Evolutionary conservation across 2,113 vertebrate genomes (phyloP).

Genomic region (Craseonycteris thonglongyai): DNA sequence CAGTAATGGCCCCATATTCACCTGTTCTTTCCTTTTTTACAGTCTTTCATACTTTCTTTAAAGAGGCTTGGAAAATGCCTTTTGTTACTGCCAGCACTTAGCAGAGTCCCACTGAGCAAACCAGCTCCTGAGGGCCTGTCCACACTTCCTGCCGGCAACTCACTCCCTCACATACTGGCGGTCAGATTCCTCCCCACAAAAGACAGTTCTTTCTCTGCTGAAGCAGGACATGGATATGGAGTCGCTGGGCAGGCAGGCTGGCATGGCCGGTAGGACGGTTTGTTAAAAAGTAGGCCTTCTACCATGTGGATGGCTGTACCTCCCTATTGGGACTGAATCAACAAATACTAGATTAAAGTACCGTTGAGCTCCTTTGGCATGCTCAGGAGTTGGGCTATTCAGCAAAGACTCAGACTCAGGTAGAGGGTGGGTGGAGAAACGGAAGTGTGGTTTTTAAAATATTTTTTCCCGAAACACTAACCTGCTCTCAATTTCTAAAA

Average conservation of each 20-base stretch:
- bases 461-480: neutral
- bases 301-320: no score
- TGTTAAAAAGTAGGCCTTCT: neutral
- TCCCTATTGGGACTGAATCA: neutral
- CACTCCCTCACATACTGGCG: neutral
- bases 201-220: neutral
- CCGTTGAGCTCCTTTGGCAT: neutral
- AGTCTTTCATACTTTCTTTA: neutral
- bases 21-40: neutral
- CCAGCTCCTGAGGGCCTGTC: conserved; percentile 21
- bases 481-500: neutral
- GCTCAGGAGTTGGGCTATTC: neutral
- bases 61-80: conserved; percentile 30
- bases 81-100: neutral
- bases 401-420: neutral
- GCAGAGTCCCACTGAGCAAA: conserved; percentile 35
- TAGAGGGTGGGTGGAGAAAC: no score
- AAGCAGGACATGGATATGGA: neutral
- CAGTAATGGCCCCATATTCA: neutral
- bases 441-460: neutral
- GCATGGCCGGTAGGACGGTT: neutral
- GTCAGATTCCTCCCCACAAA: neutral
- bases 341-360: neutral
- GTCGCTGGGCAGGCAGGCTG: neutral
- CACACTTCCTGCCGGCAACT: conserved; percentile 14